Evolutionary conservation across 2,113 vertebrate species (phyloP).

Genomic region (Gulo gulo): DNA sequence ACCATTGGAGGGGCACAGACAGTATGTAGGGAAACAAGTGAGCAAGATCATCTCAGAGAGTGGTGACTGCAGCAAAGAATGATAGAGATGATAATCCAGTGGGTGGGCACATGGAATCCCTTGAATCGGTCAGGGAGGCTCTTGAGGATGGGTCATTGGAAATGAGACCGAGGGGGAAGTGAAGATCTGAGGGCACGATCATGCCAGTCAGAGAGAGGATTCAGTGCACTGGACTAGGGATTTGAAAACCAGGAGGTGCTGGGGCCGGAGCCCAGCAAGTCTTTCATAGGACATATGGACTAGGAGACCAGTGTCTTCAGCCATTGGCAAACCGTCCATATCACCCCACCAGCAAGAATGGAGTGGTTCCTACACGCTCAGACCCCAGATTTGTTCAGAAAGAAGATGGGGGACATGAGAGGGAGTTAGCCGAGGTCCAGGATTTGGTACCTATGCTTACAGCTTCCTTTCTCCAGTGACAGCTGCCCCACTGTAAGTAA

Average conservation of each 20-base stretch:
- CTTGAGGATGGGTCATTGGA: not conserved
- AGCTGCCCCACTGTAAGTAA: not conserved
- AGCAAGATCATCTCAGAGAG: not conserved
- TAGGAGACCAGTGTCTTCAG: not conserved
- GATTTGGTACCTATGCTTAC: not conserved
- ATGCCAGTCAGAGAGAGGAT: not conserved
- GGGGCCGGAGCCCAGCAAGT: not conserved
- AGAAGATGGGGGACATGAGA: not conserved
- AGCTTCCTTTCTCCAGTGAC: not conserved
- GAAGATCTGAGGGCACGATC: not conserved
- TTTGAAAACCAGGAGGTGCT: not conserved
- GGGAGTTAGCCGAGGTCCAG: not conserved
- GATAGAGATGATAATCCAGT: not conserved
- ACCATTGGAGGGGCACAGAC: not conserved
- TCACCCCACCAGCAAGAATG: not conserved
- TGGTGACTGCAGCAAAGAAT: not conserved
- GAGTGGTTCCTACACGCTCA: too few species aligned
- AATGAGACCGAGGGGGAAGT: not conserved
- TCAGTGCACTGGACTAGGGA: not conserved
- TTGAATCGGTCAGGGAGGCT: not conserved
- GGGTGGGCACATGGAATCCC: not conserved
- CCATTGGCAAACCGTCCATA: rapidly evolving
- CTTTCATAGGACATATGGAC: not conserved
- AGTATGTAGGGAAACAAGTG: not conserved
- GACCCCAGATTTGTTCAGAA: not conserved